Evolutionary conservation across 2,113 vertebrate species (phyloP), one percentile per base, ranked within the genome.

Genomic region (Sarotherodon lohbergeri): DNA sequence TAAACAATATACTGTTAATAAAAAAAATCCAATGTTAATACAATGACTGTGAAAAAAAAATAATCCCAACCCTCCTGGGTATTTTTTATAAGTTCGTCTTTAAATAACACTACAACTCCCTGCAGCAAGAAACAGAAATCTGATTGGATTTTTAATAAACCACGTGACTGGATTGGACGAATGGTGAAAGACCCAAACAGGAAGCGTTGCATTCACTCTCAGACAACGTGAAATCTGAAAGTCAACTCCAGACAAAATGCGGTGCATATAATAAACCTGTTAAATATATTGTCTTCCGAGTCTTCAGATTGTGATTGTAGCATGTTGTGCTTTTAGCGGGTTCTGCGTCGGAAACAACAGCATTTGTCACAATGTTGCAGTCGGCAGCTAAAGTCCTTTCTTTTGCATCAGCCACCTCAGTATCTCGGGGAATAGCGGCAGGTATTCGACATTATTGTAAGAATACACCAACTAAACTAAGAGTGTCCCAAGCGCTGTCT

Each of bases 191-290:
- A 91, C 61, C 48, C 22, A 89, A 86, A 93, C 88, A 90, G 93
- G 94, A 96, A 95, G 93, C 55, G 27, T 13, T 14, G 1, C 11
- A 76, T 24, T 59, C 27, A 57, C 59, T 14, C 54, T 16, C 3
- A 39, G 46, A n/a, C 88, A 87, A 29, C 84, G 89, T 94, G 94
- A 95, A 92, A 91, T 94, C 95, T 93, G 94, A 94, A 94, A 91
- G 95, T 95, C 94, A 91, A 82, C 11, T 11, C 17, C 12, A 48
- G 46, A 19, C 11, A 19, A 46, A 84, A 39, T 13, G 3, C 9
- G 5, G 39, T 13, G 8, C 17, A 13, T 55, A 3, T 2, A 17
- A 5, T 55, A 57, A 48, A 24, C 2, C 3, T 0, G 2, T 14
- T 5, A 46, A 56, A 59, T 8, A 7, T 39, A 16, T 36, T 2